These are phyloP conservation scores for Elephas maximus DNA, from an alignment of 2,113 vertebrate genomes.

Conservation along the genomic window DNA sequence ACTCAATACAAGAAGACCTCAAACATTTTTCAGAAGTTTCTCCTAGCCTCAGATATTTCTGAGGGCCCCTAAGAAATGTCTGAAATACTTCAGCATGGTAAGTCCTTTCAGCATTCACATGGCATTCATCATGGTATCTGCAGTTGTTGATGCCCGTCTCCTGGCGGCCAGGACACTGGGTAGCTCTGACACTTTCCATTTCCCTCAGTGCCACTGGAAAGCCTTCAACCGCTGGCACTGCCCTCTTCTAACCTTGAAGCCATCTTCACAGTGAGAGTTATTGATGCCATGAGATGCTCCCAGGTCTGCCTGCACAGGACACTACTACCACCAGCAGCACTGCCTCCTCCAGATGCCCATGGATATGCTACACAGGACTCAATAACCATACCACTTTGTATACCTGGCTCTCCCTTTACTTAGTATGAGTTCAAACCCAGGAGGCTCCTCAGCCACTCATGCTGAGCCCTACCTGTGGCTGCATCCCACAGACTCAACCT, in stretches of 20 bases:
- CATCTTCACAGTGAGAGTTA: background rate
- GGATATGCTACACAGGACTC: no score
- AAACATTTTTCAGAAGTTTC: background rate
- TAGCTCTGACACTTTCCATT: background rate
- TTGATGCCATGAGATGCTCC: background rate
- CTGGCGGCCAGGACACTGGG: background rate
- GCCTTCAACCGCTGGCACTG: background rate
- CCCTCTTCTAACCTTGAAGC: background rate
- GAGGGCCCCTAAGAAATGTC: background rate
- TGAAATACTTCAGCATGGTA: background rate
- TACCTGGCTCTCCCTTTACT: background rate
- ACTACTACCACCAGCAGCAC: background rate
- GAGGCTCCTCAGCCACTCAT: background rate
- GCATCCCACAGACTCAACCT: background rate
- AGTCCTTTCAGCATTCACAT: background rate
- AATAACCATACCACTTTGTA: background rate
- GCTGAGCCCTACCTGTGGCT: background rate
- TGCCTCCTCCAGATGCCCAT: background rate
- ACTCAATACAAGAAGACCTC: background rate
- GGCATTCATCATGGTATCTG: background rate
- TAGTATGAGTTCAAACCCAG: background rate
- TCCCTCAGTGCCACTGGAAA: background rate
- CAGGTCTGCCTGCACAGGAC: rapidly evolving
- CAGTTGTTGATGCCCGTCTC: no score
- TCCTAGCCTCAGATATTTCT: background rate